Evolutionary conservation across 2,113 vertebrate species (phyloP), one percentile per base, ranked within the genome.

Genomic region (Centrocercus urophasianus): DNA sequence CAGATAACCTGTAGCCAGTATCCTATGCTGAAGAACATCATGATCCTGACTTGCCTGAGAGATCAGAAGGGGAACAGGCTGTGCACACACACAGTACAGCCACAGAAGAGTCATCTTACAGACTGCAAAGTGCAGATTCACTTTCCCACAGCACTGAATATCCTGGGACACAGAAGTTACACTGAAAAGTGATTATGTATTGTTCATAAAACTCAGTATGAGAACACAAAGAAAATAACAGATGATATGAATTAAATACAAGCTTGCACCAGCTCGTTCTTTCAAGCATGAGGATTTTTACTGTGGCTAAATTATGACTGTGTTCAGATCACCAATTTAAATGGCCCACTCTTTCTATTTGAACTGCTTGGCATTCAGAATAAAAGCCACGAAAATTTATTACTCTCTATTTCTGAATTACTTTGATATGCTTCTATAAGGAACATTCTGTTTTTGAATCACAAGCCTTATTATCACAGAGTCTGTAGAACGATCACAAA

Each of bases 21-120:
- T 42, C 34, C 1, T 4, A 38, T 22, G 36, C 66, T 40, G 47
- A 21, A 63, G 48, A 27, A 69, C 1, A 12, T 13, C 79, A 56
- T 43, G 47, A 81, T 50, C 34, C 17, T 32, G 47, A 57, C 1
- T 10, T 48, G 60, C 2, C 3, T 28, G 7, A 38, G 34, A 66
- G 59, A 54, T 79, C 34, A 36, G 17, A 61, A 45, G 66, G 40
- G 50, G 50, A 80, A 75, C 9, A 2, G 17, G 63, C 48, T 13
- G 0, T 20, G 48, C 25, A 59, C 24, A 11, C 0, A 27, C 22
- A 54, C n/a, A 48, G 18, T 28, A 10, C 17, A 48, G 7, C 24
- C 54, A 36, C 25, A n/a, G 34, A 43, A 65, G 64, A 60, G 27
- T 18, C 21, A 32, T 12, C 34, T 43, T 45, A 70, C 82, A 89